Evolutionary conservation across 2,113 vertebrate species (phyloP).

Genomic region (Smithornis capensis): DNA sequence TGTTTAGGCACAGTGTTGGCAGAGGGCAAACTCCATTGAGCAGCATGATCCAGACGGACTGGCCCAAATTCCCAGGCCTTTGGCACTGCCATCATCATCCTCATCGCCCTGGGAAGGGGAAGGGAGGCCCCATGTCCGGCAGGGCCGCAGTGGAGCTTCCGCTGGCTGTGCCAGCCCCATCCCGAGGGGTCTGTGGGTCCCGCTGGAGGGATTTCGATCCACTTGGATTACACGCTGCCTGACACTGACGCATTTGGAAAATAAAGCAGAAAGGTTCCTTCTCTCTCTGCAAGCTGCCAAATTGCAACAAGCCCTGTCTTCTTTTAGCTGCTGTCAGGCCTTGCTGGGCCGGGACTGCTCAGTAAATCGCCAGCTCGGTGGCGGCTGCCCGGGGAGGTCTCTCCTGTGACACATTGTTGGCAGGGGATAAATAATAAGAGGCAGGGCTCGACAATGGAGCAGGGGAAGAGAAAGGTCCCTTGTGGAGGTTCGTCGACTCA

Average conservation of each 20-base stretch:
- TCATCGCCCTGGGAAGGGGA: neutral
- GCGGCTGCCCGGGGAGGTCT: constrained; percentile 20
- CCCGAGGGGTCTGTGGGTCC: neutral
- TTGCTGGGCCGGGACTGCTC: neutral
- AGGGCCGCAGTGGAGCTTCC: accelerated
- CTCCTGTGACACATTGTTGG: constrained; percentile 47
- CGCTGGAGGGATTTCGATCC: neutral
- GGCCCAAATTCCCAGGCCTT: neutral
- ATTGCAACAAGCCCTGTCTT: neutral
- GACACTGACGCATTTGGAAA: neutral
- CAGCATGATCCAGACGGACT: neutral
- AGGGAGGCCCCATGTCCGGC: neutral
- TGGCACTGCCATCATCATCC: neutral
- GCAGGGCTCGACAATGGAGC: neutral
- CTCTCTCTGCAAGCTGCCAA: constrained; percentile 28
- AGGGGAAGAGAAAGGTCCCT: constrained; percentile 34
- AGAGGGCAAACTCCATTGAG: neutral
- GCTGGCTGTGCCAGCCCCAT: neutral
- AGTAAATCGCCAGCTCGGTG: neutral
- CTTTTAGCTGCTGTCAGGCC: constrained; percentile 30
- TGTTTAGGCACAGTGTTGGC: neutral
- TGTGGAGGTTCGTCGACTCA: constrained; percentile 31
- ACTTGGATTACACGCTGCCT: constrained; percentile 29
- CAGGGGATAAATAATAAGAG: constrained; percentile 45
- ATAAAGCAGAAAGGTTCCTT: constrained; percentile 35